Percentiles rank a stretch among this genome's conserved stretches.
phyloP scores from a whole-genome alignment of 2,888 invertebrate genomes.

The Macropis europaea region DNA sequence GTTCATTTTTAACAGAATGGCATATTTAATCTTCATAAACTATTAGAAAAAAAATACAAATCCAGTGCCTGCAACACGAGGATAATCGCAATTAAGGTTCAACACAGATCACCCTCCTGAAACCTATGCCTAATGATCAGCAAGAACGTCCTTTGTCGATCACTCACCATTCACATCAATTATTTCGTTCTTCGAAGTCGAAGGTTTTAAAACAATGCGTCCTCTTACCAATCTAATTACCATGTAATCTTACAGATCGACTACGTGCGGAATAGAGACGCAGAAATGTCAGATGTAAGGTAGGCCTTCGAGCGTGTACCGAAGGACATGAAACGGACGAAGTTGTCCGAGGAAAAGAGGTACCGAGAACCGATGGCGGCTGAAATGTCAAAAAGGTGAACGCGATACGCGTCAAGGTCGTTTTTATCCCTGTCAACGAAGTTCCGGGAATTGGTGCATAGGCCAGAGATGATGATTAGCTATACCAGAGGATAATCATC shows the following conservation, averaged over 20 bases:
- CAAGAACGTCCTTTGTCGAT: too few species aligned
- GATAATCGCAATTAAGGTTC: too few species aligned
- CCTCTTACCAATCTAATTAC: conserved; percentile 1
- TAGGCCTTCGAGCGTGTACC: not conserved
- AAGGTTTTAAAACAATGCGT: not conserved
- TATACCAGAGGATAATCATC: conserved; percentile 39
- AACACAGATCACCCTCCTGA: too few species aligned
- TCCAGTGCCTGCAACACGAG: too few species aligned
- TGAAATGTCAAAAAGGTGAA: conserved; percentile 7
- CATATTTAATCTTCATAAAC: too few species aligned
- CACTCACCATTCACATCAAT: too few species aligned
- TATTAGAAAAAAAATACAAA: too few species aligned
- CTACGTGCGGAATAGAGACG: not conserved
- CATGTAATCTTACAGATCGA: not conserved
- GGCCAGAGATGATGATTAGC: conserved; percentile 32
- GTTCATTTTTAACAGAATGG: too few species aligned
- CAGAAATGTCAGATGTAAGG: conserved; percentile 26
- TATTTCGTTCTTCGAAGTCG: too few species aligned
- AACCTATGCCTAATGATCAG: too few species aligned
- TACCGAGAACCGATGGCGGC: not conserved
- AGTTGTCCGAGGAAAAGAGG: not conserved
- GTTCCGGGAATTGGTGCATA: conserved; percentile 26
- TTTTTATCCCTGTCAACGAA: conserved; percentile 15
- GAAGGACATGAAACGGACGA: conserved; percentile 1
- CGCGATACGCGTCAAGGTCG: not conserved